Evolutionary conservation across 2,888 invertebrate genomes (phyloP), one percentile per base, ranked within the genome.

Genomic region (Autographa pulchrina): DNA sequence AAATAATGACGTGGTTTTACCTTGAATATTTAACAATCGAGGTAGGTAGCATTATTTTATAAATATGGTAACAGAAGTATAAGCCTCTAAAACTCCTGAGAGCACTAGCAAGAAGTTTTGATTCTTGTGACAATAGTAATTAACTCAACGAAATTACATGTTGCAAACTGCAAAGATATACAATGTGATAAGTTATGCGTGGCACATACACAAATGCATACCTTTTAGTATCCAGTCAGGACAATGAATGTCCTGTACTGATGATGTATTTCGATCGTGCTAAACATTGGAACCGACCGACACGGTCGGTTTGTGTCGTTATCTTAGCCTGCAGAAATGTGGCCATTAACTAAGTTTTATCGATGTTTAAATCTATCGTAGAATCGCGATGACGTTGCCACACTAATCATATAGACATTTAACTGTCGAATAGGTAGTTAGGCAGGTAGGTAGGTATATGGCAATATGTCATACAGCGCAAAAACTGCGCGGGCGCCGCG

Each of bases 1-100:
- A 76, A 84, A 78, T 72, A 77, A 80, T 86, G 83, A 88, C 84
- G 83, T 77, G 68, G 73, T 74, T 69, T 84, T 72, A 82, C 86
- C 86, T 86, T 86, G 86, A 72, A 75, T 74, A 65, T 62, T 78
- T 77, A 65, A 64, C 54, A 56, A 56, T 62, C 41, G 35, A 43
- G 58, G 48, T 58, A 20, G 32, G 52, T 32, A 62, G 31, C 31
- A 65, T 65, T 66, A 43, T 64, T 69, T 43, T 32, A n/a, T 41
- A 61, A 62, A 68, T 58, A 62, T 35, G 48, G 38, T n/a, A 48
- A 13, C 11, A 62, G 18, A 56, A 18, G 13, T 56, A 78, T 56
- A 31, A 56, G 54, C 20, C 38, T 18, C 14, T 66, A 56, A 48
- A n/a, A n/a, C 48, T 8, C 6, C n/a, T 2, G 48, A 48, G 48